Conservation (phyloP, 2,113 vertebrate genomes). For the Sorex araneus region DNA sequence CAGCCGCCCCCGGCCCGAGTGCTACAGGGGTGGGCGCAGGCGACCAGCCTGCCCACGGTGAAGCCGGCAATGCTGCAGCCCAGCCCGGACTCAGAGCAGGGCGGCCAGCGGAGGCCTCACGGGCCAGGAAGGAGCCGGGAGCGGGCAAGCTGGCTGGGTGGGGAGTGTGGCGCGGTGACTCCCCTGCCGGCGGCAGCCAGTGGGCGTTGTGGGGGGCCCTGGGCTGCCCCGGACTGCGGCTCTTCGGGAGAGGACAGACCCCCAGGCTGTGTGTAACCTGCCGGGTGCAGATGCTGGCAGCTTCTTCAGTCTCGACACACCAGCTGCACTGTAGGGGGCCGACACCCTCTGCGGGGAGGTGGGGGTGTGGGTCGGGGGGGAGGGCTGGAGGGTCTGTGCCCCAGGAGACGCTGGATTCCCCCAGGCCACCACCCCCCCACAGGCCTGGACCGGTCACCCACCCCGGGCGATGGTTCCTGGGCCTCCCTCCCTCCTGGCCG, state of each 20-base stretch:
- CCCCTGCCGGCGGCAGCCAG: background rate
- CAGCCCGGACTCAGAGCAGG: too few species aligned
- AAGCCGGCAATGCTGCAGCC: too few species aligned
- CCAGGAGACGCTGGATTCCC: background rate
- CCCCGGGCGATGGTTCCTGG: background rate
- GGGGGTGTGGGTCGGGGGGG: background rate
- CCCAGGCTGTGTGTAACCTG: constrained; percentile 49
- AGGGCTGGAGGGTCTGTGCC: background rate
- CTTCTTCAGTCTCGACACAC: constrained; percentile 78
- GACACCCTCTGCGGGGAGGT: background rate
- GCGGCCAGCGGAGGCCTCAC: too few species aligned
- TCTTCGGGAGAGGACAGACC: constrained; percentile 62
- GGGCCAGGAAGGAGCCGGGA: background rate
- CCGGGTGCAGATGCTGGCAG: constrained; percentile 70
- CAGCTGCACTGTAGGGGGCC: constrained; percentile 61
- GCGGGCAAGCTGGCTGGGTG: rapidly evolving
- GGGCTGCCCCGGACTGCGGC: background rate
- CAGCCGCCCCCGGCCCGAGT: too few species aligned
- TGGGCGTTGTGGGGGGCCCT: background rate
- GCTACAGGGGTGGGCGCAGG: too few species aligned
- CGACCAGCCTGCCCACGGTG: too few species aligned
- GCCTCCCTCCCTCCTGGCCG: background rate
- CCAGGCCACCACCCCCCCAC: background rate
- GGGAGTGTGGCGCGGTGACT: background rate
- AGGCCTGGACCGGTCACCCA: background rate